phyloP scores from a whole-genome alignment of 2,888 invertebrate species.

The Labia minor region DNA sequence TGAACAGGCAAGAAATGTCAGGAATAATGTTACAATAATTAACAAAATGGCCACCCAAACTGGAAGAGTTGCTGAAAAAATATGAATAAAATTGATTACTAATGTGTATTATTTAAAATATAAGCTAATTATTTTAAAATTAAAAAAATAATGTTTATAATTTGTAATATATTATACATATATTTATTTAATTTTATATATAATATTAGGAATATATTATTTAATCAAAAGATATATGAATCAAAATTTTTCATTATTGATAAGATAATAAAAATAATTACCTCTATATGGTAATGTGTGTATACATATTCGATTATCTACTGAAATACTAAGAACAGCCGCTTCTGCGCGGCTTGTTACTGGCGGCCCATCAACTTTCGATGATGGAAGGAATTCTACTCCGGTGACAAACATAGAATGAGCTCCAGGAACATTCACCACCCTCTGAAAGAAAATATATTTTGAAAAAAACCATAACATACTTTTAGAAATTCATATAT shows the following conservation, averaged over 20 bases:
- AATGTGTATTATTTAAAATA: neutral
- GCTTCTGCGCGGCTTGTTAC: slow-evolving; percentile 68
- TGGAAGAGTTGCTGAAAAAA: slow-evolving; percentile 62
- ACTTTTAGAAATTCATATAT: neutral
- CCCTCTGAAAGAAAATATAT: slow-evolving; percentile 46
- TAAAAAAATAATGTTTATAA: slow-evolving; percentile 18
- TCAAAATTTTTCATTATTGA: too few species aligned
- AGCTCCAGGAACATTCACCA: slow-evolving; percentile 69
- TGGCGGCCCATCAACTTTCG: slow-evolving; percentile 54
- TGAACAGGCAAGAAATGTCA: slow-evolving; percentile 71
- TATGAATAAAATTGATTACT: slow-evolving; percentile 25
- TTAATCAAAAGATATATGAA: neutral
- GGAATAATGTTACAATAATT: slow-evolving; percentile 62
- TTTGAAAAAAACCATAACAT: neutral
- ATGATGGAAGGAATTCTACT: slow-evolving; percentile 76
- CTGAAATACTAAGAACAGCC: slow-evolving; percentile 87
- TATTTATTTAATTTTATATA: slow-evolving; percentile 19
- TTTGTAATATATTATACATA: too few species aligned
- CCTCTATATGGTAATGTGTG: slow-evolving; percentile 73
- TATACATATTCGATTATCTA: slow-evolving; percentile 86
- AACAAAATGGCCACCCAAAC: slow-evolving; percentile 68
- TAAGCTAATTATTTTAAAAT: slow-evolving; percentile 14
- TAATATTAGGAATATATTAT: neutral
- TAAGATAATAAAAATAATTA: slow-evolving; percentile 42
- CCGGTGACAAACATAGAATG: slow-evolving; percentile 98